Evolutionary conservation across 2,113 vertebrate genomes (phyloP).

Genomic region (Otis tarda): DNA sequence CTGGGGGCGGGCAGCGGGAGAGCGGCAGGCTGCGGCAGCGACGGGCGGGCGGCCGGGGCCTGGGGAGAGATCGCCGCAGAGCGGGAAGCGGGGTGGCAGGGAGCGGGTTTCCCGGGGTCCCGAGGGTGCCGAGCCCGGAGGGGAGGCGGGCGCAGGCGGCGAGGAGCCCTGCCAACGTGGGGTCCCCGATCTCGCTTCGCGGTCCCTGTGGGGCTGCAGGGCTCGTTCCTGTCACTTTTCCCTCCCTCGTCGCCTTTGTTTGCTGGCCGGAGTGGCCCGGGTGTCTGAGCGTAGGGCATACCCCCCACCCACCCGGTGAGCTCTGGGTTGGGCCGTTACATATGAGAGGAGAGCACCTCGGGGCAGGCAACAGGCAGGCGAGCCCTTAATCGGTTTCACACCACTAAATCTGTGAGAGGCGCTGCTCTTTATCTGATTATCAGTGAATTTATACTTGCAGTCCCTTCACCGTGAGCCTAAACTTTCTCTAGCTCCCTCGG

Average conservation of each 20-base stretch:
- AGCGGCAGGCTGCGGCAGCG: not conserved
- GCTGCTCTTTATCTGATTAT: not conserved
- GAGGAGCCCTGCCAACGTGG: not conserved
- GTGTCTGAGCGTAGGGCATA: not conserved
- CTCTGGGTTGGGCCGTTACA: not conserved
- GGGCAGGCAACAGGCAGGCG: not conserved
- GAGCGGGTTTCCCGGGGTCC: not conserved
- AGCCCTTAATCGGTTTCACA: not conserved
- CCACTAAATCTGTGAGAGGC: not conserved
- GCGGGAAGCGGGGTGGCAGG: not conserved
- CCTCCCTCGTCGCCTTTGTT: conserved; percentile 49
- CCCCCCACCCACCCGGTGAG: too few species aligned
- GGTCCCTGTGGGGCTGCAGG: not conserved
- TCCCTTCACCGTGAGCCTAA: not conserved
- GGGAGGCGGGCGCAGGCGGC: not conserved
- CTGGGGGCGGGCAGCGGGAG: not conserved
- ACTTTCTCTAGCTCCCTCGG: not conserved
- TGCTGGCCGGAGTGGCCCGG: too few species aligned
- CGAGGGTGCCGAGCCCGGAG: too few species aligned
- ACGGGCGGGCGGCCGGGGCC: too few species aligned
- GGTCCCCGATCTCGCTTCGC: not conserved
- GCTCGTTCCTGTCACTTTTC: not conserved
- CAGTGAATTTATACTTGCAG: not conserved
- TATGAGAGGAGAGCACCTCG: not conserved
- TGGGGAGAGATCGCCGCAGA: not conserved